Evolutionary conservation across 2,888 invertebrate genomes (phyloP).

Genomic region (Euphydryas editha): DNA sequence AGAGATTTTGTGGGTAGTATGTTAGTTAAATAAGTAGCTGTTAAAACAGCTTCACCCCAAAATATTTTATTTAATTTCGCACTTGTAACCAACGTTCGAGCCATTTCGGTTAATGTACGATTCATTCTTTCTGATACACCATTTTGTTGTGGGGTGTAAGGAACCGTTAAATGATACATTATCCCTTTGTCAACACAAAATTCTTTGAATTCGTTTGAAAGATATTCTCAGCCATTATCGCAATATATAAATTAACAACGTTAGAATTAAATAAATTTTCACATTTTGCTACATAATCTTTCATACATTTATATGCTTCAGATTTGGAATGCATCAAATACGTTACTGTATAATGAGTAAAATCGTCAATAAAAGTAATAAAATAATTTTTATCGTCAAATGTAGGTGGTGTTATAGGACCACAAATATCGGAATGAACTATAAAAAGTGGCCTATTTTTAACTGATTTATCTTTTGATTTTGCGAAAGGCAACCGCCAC

Average conservation of each 20-base stretch:
- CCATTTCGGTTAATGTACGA: slow-evolving; percentile 5
- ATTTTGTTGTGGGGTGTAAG: slow-evolving; percentile 1
- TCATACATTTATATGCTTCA: slow-evolving; percentile 1
- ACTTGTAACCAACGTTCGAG: neutral
- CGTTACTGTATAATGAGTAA: slow-evolving; percentile 3
- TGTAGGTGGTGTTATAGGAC: slow-evolving; percentile 2
- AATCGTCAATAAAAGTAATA: slow-evolving; percentile 3
- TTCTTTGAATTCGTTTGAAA: slow-evolving; percentile 5
- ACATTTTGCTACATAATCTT: neutral
- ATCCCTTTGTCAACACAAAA: slow-evolving; percentile 7
- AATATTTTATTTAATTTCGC: slow-evolving; percentile 3
- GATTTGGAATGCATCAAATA: slow-evolving; percentile 1
- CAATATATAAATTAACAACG: slow-evolving; percentile 5
- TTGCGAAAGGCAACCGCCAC: neutral
- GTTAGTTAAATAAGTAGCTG: slow-evolving; percentile 57
- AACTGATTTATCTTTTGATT: neutral
- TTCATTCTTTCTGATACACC: too few species aligned
- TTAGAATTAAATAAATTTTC: slow-evolving; percentile 5
- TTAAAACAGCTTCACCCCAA: slow-evolving; percentile 59
- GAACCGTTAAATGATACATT: slow-evolving; percentile 7
- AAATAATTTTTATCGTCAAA: slow-evolving; percentile 1
- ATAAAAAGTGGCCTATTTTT: slow-evolving; percentile 3
- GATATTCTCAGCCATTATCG: neutral
- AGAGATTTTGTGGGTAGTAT: slow-evolving; percentile 36
- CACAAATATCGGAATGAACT: neutral